Base-by-base conservation (phyloP, 2,113 vertebrate genomes). In the Pterophyllum scalare region DNA sequence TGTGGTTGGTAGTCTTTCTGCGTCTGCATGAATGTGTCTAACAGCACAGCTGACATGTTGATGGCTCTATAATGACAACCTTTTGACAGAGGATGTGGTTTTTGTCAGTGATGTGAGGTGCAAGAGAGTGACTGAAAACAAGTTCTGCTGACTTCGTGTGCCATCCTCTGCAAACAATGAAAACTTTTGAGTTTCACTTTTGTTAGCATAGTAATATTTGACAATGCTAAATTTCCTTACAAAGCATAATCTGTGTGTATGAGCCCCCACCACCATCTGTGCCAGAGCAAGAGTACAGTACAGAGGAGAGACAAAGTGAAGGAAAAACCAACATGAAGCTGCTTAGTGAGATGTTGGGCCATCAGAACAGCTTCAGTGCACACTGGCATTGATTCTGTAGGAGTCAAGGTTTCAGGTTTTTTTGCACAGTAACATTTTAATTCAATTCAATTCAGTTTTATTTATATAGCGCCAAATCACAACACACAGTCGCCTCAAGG, bases 51-150 rank as follows among this genome's bases (percentile, higher is more conserved):
- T 91, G 90, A 93, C 84, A 87, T 79, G 82, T 85, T 89, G 79
- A 89, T 88, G 78, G 80, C 26, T 82, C n/a, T 40, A 70, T 86
- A 90, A 92, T 94, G 85, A 83, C 79, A 85, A 12, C 56, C 24
- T 59, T 86, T 78, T 88, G 72, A 87, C 83, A 92, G 89, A 95
- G 94, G 94, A 95, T 89, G 92, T 94, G 92, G 6, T 77, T 92
- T 93, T 56, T 86, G 85, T 85, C 22, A 40, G 76, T 59, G 67
- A 83, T 77, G 77, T 33, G 64, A 57, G 6, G 49, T 87, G 82
- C 87, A 74, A 76, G 61, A 88, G 62, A 59, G 62, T 64, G 26
- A 64, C 64, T 33, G 46, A 84, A 82, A 72, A 61, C 79, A 40
- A 33, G n/a, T 86, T 75, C 40, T 79, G 56, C n/a, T 75, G 83